A percentile compares a stretch with the other conserved stretches of the same genome.
These are phyloP conservation scores for Ochropleura leucogaster DNA, from an alignment of 2,888 invertebrate genomes.

Conservation along the genomic window DNA sequence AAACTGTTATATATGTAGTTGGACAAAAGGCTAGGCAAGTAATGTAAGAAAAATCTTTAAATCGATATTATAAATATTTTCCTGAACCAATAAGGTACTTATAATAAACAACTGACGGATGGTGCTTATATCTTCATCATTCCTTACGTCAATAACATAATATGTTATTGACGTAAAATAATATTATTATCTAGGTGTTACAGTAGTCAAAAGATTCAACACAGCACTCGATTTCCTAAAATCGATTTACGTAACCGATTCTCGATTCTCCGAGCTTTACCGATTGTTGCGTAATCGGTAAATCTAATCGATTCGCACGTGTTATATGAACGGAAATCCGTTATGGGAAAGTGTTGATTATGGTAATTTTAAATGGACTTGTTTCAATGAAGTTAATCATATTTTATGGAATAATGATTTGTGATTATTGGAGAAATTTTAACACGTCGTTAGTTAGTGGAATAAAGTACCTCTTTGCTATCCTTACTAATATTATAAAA, in stretches of 20 bases:
- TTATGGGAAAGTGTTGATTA: constrained; percentile 36
- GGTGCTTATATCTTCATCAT: neutral
- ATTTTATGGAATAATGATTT: constrained; percentile 5
- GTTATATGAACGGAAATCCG: constrained; percentile 63
- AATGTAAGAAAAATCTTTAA: neutral
- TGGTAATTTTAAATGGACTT: constrained; percentile 23
- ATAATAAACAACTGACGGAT: constrained; percentile 4
- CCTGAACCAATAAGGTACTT: neutral
- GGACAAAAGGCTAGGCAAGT: too few species aligned
- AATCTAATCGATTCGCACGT: constrained; percentile 65
- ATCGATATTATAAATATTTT: neutral
- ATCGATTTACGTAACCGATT: constrained; percentile 66
- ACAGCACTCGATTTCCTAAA: constrained; percentile 40
- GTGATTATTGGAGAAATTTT: constrained; percentile 18
- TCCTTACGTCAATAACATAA: neutral
- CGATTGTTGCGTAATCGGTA: constrained; percentile 55
- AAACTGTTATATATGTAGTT: too few species aligned
- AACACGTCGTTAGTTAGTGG: neutral
- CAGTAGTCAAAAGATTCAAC: constrained; percentile 16
- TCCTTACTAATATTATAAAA: too few species aligned
- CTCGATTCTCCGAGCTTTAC: constrained; percentile 45
- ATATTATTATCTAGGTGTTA: constrained; percentile 27
- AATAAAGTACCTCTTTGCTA: constrained; percentile 1
- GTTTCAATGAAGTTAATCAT: constrained; percentile 17
- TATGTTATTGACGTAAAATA: too few species aligned